Conservation (phyloP, 1,140 invertebrate genomes). For the Phortica variegata region DNA sequence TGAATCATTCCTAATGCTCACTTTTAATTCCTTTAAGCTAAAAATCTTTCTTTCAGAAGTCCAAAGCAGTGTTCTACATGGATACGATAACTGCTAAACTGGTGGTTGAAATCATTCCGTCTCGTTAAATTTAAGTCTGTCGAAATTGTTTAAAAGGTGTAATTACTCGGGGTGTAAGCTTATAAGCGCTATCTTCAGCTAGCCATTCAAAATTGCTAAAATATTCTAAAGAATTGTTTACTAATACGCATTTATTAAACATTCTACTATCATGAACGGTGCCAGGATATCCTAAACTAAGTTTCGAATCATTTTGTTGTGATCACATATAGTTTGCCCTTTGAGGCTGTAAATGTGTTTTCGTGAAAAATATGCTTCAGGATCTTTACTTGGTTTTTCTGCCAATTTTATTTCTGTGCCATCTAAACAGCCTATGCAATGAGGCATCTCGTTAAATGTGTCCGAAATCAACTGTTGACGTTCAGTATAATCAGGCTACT, state of each 20-base stretch:
- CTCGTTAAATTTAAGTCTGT: conserved; percentile 1
- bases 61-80: too few species aligned
- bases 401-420: conserved; percentile 13
- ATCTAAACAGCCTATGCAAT: conserved; percentile 9
- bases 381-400: conserved; percentile 1
- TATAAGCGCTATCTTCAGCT: conserved; percentile 5
- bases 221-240: background rate
- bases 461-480: background rate
- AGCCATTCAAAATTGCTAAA: conserved; percentile 3
- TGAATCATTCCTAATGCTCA: background rate
- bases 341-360: conserved; percentile 1
- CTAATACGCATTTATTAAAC: conserved; percentile 5
- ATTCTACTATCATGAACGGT: conserved; percentile 4
- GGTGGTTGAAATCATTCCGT: background rate
- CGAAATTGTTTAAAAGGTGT: conserved; percentile 6
- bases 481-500: too few species aligned
- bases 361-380: conserved; percentile 1
- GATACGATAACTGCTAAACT: too few species aligned
- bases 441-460: conserved; percentile 1
- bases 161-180: conserved; percentile 2
- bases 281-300: conserved; percentile 1
- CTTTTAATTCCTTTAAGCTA: conserved; percentile 1
- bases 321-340: background rate
- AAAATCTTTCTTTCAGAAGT: conserved; percentile 1
- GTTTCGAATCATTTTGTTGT: background rate